A percentile compares a stretch with the other conserved stretches of the same genome.
Conservation (phyloP, 2,797 vertebrate species). For the Mallotus villosus region DNA sequence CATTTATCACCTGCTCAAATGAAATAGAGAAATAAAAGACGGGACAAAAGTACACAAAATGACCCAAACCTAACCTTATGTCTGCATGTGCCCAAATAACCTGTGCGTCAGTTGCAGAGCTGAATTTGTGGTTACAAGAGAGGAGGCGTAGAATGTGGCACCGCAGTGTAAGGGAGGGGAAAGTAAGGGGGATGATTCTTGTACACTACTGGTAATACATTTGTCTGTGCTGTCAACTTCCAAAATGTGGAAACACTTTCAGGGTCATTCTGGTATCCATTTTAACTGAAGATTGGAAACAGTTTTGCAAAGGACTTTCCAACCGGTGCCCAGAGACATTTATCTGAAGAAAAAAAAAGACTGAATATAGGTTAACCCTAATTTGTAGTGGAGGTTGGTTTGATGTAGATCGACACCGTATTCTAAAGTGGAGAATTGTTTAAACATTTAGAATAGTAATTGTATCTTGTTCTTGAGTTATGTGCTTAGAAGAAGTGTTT, state of each 20-base stretch:
- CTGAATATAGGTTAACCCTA: too few species aligned
- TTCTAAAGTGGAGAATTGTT: too few species aligned
- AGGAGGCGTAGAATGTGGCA: slow-evolving; percentile 30
- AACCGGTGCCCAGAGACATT: too few species aligned
- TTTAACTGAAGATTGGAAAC: too few species aligned
- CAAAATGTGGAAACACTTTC: neutral
- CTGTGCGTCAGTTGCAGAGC: neutral
- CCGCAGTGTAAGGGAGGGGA: slow-evolving; percentile 13
- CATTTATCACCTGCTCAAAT: neutral
- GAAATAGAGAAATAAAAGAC: neutral
- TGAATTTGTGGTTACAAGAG: slow-evolving; percentile 13
- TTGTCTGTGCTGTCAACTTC: slow-evolving; percentile 11
- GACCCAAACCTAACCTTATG: neutral
- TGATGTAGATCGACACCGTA: too few species aligned
- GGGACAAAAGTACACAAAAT: neutral
- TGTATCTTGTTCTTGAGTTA: too few species aligned
- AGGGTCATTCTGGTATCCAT: neutral
- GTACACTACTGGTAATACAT: slow-evolving; percentile 14
- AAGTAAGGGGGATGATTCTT: slow-evolving; percentile 6
- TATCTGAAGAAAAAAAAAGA: too few species aligned
- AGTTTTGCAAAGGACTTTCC: too few species aligned
- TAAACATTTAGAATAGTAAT: too few species aligned
- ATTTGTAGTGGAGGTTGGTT: too few species aligned
- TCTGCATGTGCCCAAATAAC: neutral
- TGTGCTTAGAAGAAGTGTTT: too few species aligned